Percentiles rank a stretch among this genome's conserved stretches.
These are phyloP conservation scores for Nomada ferruginata DNA, from an alignment of 2,888 invertebrate species.

Conservation along the genomic window DNA sequence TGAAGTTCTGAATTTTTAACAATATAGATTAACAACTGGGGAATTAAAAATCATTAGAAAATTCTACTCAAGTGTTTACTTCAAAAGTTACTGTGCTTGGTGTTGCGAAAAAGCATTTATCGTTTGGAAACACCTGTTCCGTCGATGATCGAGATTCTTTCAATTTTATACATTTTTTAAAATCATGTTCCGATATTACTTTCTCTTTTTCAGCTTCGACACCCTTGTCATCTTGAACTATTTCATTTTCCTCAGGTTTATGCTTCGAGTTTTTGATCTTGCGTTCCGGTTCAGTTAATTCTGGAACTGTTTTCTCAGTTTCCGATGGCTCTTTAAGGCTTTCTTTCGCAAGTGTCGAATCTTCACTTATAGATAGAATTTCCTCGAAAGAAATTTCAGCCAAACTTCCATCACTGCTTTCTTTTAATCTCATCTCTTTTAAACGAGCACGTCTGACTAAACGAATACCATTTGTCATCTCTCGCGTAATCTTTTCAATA, in stretches of 20 bases:
- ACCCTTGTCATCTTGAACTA: neutral
- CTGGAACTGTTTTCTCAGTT: too few species aligned
- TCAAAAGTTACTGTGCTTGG: slow-evolving; percentile 31
- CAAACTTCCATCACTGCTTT: neutral
- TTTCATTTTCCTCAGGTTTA: neutral
- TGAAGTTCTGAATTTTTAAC: slow-evolving; percentile 14
- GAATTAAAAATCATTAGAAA: neutral
- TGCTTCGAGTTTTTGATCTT: neutral
- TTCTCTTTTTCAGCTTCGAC: neutral
- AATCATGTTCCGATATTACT: neutral
- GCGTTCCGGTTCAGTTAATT: neutral
- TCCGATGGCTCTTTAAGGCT: neutral
- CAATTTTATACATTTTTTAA: neutral
- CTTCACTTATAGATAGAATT: neutral
- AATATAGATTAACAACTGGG: neutral
- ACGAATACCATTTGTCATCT: slow-evolving; percentile 34
- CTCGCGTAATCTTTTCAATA: slow-evolving; percentile 28
- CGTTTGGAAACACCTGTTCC: slow-evolving; percentile 15
- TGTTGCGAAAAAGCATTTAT: slow-evolving; percentile 36
- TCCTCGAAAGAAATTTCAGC: neutral
- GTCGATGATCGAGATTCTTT: neutral
- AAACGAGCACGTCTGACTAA: neutral
- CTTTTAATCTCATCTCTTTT: neutral
- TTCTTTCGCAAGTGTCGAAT: neutral
- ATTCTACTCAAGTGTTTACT: neutral